Evolutionary conservation across 2,888 invertebrate genomes (phyloP).

Genomic region (Standfussiana lucernea): DNA sequence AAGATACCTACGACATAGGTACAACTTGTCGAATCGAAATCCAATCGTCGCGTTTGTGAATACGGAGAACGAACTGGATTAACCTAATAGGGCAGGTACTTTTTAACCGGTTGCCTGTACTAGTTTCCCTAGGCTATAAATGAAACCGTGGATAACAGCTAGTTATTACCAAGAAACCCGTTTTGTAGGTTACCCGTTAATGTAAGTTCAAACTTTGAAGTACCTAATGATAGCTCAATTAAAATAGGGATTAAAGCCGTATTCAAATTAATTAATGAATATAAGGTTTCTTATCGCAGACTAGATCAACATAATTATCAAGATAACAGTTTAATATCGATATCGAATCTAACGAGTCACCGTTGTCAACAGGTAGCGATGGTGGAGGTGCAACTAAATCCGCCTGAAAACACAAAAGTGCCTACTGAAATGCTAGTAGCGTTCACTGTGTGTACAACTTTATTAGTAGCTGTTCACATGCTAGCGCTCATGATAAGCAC

Average conservation of each 20-base stretch:
- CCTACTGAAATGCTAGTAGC: slow-evolving; percentile 96
- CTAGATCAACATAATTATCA: neutral
- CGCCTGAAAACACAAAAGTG: slow-evolving; percentile 91
- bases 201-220: neutral
- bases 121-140: neutral
- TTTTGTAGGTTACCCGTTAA: no score
- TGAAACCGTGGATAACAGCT: neutral
- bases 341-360: slow-evolving; percentile 11
- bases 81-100: neutral
- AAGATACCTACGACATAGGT: neutral
- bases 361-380: slow-evolving; percentile 91
- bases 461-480: slow-evolving; percentile 99
- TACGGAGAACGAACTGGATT: neutral
- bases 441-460: slow-evolving; percentile 98
- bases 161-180: neutral
- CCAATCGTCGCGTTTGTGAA: neutral
- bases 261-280: neutral
- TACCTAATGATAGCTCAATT: neutral
- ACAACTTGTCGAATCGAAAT: neutral
- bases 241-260: neutral
- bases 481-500: slow-evolving; percentile 99
- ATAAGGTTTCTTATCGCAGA: neutral
- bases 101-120: neutral
- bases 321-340: neutral
- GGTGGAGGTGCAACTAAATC: slow-evolving; percentile 98